These are phyloP conservation scores for Girardinichthys multiradiatus DNA, from an alignment of 2,113 vertebrate species.

Conservation along the genomic window DNA sequence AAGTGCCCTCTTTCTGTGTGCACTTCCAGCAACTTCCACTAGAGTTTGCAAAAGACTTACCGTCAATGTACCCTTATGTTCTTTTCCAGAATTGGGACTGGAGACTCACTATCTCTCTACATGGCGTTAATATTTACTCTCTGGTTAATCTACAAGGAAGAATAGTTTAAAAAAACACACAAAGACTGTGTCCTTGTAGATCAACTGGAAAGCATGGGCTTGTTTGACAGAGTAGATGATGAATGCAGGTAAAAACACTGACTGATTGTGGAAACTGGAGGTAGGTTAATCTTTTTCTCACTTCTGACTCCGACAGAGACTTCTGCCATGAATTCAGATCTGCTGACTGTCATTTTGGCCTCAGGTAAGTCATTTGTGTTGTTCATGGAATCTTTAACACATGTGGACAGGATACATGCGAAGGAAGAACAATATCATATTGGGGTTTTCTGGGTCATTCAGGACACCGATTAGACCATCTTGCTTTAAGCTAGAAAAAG, in stretches of 20 bases:
- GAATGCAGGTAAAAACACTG: not conserved
- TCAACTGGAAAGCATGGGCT: not conserved
- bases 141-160: not conserved
- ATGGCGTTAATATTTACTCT: constrained; percentile 43
- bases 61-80: not conserved
- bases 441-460: not conserved
- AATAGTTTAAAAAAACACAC: not conserved
- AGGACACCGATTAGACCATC: not conserved
- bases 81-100: not conserved
- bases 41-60: constrained; percentile 39
- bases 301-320: not conserved
- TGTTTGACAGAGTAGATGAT: not conserved
- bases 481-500: not conserved
- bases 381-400: not conserved
- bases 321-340: constrained; percentile 15
- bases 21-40: constrained; percentile 10
- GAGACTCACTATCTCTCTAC: not conserved
- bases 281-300: not conserved
- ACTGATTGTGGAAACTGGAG: not conserved
- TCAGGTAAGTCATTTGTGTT: constrained; percentile 27
- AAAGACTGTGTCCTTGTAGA: not conserved
- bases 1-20: not conserved
- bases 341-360: constrained; percentile 36
- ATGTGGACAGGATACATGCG: not conserved
- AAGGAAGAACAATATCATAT: not conserved